Base-by-base conservation (phyloP, 2,797 vertebrate genomes). In the Euphonia xanthogaster region DNA sequence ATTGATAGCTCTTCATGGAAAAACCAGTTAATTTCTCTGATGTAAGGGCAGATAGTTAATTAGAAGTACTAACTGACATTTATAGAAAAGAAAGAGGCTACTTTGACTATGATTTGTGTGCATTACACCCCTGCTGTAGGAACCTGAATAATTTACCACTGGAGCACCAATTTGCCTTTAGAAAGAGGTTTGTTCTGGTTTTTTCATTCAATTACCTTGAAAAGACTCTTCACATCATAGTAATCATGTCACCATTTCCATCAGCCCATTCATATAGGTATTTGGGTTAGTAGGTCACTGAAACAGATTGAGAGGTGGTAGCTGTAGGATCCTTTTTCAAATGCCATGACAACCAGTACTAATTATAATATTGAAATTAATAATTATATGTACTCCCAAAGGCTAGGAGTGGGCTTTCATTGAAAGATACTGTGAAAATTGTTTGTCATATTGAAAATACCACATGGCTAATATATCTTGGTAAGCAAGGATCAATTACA, bases 251-350 rank as follows among this genome's bases (percentile, higher is more conserved):
- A 87, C 88, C 73, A 28, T 94, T 90, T 95, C 75, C 39, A 53
- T 82, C 72, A 77, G 48, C 70, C 77, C 87, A 88, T 96, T 94
- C 88, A 92, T 78, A 22, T 68, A 88, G 79, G 68, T 95, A 96
- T 94, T 93, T 91, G 82, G 92, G 90, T 94, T 94, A 94, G 88
- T 95, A 93, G 94, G 90, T 96, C 95, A 86, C 88, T 67, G 84
- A 94, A 95, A 76, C 91, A 95, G 90, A 92, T 94, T 92, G 92
- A 93, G 83, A 79, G 73, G 67, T 90, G 78, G 71, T 88, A 95
- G 62, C 76, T 86, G 12, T 82, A 65, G 77, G 55, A 72, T 94
- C 72, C 31, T 92, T 95, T 84, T 90, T 75, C 80, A 82, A 92
- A 79, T 86, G 44, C 73, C 51, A 54, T 70, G 88, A 90, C 75